Percentiles rank a stretch among this genome's conserved stretches.
Conservation (phyloP, 2,113 vertebrate genomes). For the Muntiacus muntjak region DNA sequence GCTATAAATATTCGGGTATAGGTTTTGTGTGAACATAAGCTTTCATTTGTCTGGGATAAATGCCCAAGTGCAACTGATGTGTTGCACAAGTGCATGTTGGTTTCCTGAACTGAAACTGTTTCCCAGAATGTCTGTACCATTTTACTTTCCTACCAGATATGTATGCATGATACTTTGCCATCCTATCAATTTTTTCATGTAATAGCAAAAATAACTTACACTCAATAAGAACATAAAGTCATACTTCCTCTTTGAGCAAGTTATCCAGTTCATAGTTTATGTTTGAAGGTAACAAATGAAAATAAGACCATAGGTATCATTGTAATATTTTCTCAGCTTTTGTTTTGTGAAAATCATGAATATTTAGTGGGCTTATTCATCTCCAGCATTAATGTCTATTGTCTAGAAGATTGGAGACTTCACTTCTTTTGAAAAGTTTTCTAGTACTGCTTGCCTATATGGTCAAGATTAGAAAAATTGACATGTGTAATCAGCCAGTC, state of each 20-base stretch:
- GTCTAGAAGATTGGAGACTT: neutral
- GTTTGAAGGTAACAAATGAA: neutral
- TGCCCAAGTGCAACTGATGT: neutral
- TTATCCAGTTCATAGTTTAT: neutral
- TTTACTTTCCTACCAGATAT: neutral
- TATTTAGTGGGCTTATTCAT: neutral
- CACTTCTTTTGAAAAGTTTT: neutral
- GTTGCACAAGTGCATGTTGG: neutral
- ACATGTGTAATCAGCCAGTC: neutral
- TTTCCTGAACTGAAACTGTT: neutral
- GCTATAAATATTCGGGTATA: neutral
- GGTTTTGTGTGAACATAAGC: neutral
- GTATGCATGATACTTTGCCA: neutral
- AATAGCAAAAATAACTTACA: neutral
- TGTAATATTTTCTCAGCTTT: constrained; percentile 4
- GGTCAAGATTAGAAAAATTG: neutral
- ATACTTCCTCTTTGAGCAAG: neutral
- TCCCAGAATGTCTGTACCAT: neutral
- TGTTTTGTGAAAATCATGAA: neutral
- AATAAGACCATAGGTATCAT: neutral
- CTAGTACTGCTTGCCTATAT: neutral
- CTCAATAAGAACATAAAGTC: neutral
- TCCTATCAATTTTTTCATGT: neutral
- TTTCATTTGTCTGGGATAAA: constrained; percentile 9
- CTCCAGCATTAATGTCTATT: neutral